A percentile compares a stretch with the other conserved stretches of the same genome.
Conservation (phyloP, 2,888 invertebrate genomes). For the Sycophila texana region DNA sequence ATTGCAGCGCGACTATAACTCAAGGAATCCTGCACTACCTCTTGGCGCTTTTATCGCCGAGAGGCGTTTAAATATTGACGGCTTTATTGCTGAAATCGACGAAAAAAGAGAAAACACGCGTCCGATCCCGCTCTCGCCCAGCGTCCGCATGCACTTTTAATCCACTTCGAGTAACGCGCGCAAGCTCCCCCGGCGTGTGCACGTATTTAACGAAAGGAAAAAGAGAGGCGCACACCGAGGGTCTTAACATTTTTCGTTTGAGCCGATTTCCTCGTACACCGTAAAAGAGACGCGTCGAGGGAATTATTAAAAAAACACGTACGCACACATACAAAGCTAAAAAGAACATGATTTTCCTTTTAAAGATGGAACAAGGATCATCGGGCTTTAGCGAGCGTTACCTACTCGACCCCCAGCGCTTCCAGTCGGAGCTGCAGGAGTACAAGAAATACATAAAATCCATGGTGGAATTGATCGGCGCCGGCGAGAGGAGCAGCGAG, state of each 20-base stretch:
- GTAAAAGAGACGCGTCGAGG: background rate
- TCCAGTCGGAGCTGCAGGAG: conserved; percentile 79
- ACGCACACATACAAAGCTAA: background rate
- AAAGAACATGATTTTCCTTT: conserved; percentile 34
- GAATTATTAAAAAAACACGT: too few relatives aligned
- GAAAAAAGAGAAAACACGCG: background rate
- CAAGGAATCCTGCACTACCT: too few relatives aligned
- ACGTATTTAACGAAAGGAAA: background rate
- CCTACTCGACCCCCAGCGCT: conserved; percentile 79
- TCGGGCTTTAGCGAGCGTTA: conserved; percentile 83
- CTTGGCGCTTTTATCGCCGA: too few relatives aligned
- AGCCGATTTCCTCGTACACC: background rate
- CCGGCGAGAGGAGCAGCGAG: conserved; percentile 73
- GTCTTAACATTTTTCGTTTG: conserved; percentile 28
- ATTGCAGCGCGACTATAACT: too few relatives aligned
- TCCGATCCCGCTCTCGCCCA: too few relatives aligned
- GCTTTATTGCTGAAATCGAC: background rate
- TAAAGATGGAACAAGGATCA: conserved; percentile 81
- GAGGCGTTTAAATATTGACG: too few relatives aligned
- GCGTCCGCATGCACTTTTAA: conserved; percentile 5
- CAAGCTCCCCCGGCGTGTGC: background rate
- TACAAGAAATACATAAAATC: conserved; percentile 80
- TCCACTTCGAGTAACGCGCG: conserved; percentile 39
- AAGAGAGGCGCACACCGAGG: background rate
- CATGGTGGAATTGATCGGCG: conserved; percentile 76